These are phyloP conservation scores for Rhinopithecus roxellana DNA, from an alignment of 2,113 vertebrate species.

Conservation along the genomic window DNA sequence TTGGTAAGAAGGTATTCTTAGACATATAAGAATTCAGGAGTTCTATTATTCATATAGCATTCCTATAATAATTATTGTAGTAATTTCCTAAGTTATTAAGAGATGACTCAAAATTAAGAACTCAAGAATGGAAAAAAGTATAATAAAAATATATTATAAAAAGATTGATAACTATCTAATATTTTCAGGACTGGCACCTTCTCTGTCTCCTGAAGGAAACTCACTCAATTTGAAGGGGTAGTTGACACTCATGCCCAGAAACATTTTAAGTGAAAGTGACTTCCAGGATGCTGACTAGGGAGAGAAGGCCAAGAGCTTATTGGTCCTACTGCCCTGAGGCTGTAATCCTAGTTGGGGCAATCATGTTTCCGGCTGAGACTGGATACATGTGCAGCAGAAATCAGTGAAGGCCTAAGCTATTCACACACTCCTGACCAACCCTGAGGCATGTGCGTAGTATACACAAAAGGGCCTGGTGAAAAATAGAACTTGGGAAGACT, in stretches of 20 bases:
- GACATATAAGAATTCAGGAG: slow-evolving; percentile 2
- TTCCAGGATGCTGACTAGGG: not conserved
- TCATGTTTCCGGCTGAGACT: not conserved
- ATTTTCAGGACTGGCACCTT: not conserved
- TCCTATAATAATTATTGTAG: not conserved
- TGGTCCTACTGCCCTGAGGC: not conserved
- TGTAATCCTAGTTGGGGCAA: not conserved
- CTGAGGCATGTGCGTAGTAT: not conserved
- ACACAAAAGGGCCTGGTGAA: not conserved
- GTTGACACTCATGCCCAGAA: not conserved
- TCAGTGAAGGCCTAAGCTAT: not conserved
- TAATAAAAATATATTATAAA: not conserved
- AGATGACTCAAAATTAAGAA: slow-evolving; percentile 24
- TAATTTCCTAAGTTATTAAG: slow-evolving; percentile 25
- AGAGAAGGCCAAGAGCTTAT: not conserved
- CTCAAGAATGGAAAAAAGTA: not conserved
- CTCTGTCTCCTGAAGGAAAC: not conserved
- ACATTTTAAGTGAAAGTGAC: not conserved
- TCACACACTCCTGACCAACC: not conserved
- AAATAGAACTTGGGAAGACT: not conserved
- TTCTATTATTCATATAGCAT: not conserved
- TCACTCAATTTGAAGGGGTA: not conserved
- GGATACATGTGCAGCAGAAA: not conserved
- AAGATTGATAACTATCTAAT: not conserved
- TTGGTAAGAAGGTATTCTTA: not conserved